Evolutionary conservation across 2,888 invertebrate genomes (phyloP), one percentile per base, ranked within the genome.

Genomic region (Diarsia mendica): DNA sequence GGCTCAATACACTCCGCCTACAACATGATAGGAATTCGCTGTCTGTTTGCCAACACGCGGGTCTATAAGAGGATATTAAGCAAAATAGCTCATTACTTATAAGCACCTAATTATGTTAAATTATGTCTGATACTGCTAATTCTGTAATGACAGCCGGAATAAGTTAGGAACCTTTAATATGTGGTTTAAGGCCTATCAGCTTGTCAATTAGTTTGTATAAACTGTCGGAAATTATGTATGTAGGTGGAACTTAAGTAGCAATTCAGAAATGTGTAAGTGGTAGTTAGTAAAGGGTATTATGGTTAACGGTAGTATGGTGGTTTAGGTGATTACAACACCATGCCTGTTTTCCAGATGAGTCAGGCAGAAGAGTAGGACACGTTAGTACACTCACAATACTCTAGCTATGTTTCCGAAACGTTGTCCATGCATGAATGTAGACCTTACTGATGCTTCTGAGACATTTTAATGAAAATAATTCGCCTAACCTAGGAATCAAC

Each of bases 11-110:
- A 61, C 55, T n/a, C 20, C 15, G 48, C 44, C 44, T 39, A 48
- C 61, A 68, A 71, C n/a, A 73, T 63, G 48, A 13, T 63, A 49
- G 60, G 67, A 80, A 83, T 83, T 55, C 23, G 60, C 67, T 61
- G 61, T 67, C 61, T 61, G 39, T 80, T 71, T 68, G 9, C 44
- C 55, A 83, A 70, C 49, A 71, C 58, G 55, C 67, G 70, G 28
- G 8, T 3, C 49, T 39, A 18, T 68, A 39, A 71, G 65, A 80
- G 84, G 77, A 83, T 71, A 77, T 83, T 83, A 72, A 28, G 84
- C 44, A 83, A 83, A 79, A 73, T 77, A 55, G 20, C 60, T 73
- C 58, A 69, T 83, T 80, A 83, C 70, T 80, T 72, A 68, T 33
- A 77, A 51, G 44, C 28, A 68, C 39, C 44, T 58, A 80, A 77